Evolutionary conservation across 2,797 vertebrate genomes (phyloP).

Genomic region (Emydoidea blandingii): DNA sequence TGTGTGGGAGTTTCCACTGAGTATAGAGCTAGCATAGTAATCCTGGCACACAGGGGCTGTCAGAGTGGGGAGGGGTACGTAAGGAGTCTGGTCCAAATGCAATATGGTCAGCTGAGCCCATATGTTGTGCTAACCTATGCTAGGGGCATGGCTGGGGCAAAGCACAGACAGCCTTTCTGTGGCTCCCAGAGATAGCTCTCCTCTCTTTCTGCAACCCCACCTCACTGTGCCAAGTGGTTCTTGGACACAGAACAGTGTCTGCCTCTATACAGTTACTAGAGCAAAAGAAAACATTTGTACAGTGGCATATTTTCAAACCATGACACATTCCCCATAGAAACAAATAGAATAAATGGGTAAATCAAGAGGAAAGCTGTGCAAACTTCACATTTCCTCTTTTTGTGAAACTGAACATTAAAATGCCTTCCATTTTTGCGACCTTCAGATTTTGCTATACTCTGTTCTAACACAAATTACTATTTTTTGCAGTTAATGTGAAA

Average conservation of each 20-base stretch:
- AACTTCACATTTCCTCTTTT: not conserved
- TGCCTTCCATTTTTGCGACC: not conserved
- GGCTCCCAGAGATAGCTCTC: not conserved
- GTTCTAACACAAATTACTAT: not conserved
- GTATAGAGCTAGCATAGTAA: not conserved
- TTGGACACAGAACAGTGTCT: not conserved
- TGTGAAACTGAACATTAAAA: not conserved
- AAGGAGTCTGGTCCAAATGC: not conserved
- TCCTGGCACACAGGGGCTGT: not conserved
- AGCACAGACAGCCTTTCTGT: not conserved
- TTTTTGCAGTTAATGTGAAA: not conserved
- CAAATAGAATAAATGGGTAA: not conserved
- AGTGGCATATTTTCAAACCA: not conserved
- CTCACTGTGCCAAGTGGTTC: not conserved
- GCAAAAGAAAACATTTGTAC: not conserved
- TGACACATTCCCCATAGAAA: not conserved
- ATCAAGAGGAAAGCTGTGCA: not conserved
- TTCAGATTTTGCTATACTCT: not conserved
- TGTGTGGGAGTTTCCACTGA: not conserved
- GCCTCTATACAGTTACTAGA: not conserved
- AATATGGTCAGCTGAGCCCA: not conserved
- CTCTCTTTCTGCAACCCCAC: not conserved
- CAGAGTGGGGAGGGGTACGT: not conserved
- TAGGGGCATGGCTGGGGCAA: not conserved
- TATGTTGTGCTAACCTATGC: not conserved